phyloP scores from a whole-genome alignment of 2,888 invertebrate species.

The Girardia tigrina region DNA sequence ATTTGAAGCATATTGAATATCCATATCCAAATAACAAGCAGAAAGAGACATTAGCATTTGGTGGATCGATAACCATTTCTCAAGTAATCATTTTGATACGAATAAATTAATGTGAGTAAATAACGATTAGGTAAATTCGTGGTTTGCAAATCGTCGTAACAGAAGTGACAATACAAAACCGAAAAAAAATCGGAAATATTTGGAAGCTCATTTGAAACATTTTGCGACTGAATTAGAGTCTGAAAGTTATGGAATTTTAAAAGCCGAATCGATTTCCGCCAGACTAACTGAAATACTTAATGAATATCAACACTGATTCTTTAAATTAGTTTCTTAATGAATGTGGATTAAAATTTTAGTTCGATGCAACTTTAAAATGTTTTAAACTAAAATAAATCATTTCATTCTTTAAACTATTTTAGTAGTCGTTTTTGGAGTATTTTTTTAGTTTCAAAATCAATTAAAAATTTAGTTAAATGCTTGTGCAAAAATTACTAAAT shows the following conservation, averaged over 20 bases:
- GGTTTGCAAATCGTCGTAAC: conserved; percentile 46
- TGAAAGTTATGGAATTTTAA: conserved; percentile 28
- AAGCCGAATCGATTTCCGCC: neutral
- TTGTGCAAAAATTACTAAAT: no score
- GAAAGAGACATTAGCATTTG: neutral
- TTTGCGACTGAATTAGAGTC: conserved; percentile 30
- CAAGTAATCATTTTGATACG: neutral
- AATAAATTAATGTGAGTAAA: neutral
- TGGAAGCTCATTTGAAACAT: conserved; percentile 38
- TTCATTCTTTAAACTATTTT: no score
- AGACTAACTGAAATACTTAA: neutral
- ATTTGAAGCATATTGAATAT: conserved; percentile 7
- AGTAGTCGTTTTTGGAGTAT: no score
- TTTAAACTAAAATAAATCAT: no score
- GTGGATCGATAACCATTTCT: neutral
- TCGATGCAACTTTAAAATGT: no score
- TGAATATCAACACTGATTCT: neutral
- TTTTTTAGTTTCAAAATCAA: no score
- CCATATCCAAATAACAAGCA: conserved; percentile 27
- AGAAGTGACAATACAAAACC: conserved; percentile 44
- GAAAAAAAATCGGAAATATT: conserved; percentile 41
- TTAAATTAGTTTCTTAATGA: no score
- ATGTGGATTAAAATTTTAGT: no score
- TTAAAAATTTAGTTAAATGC: no score
- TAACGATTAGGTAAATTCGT: conserved; percentile 41